Evolutionary conservation across 2,797 vertebrate genomes (phyloP), one percentile per base, ranked within the genome.

Genomic region (Odontamblyopus lacepedii): DNA sequence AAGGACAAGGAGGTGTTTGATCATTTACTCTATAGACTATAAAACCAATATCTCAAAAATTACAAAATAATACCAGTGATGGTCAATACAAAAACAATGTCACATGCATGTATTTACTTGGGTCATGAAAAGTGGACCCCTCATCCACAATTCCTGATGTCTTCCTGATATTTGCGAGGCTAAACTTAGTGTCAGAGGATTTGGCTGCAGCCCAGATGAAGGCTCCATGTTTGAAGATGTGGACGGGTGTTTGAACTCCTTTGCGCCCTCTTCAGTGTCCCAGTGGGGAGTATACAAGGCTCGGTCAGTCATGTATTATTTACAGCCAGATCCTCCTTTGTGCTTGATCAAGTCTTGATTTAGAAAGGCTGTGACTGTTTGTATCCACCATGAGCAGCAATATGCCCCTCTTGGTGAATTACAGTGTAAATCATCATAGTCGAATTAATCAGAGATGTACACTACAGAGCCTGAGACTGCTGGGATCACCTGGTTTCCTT

Each of bases 271-370:
- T 85, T 82, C 69, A 48, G 77, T 29, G 62, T 87, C 83, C 83
- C 88, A 76, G 78, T 75, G 79, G 89, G 89, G 84, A 75, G 78
- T 74, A 83, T 79, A 72, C 87, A 84, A 79, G 78, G 85, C 84
- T 79, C 86, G 85, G 75, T 69, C 77, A 82, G 88, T 91, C 85
- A 93, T 93, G 84, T 92, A 91, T 92, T 91, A 92, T 93, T 93
- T 91, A 93, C 71, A 90, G 79, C 84, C 67, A 70, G 88, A 86
- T 75, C 80, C 78, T 75, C 76, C 82, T 84, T 85, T 87, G 89
- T 87, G 83, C 88, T 92, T 92, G 91, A 93, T 93, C 92, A 84
- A 72, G 70, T 76, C 77, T 85, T 91, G 87, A 91, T 89, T 88
- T 81, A 92, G 84, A 91, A 78, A 78, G 71, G 71, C 72, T 84